Percentiles rank a stretch among this genome's conserved stretches.
phyloP scores from a whole-genome alignment of 2,797 vertebrate genomes.

The Masticophis lateralis region DNA sequence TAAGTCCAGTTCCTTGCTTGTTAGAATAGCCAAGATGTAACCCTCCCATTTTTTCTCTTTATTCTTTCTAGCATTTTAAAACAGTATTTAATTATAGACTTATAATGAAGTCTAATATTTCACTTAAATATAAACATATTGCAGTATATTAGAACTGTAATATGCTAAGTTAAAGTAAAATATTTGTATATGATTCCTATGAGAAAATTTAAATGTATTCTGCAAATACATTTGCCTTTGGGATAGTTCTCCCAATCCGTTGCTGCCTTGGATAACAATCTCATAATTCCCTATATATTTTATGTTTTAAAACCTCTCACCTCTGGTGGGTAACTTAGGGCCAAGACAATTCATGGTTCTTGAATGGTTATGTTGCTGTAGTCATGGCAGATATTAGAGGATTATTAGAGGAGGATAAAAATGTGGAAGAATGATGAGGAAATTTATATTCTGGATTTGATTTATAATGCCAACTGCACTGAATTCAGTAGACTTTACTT shows the following conservation, averaged over 20 bases:
- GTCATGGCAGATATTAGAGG: neutral
- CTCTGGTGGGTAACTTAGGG: neutral
- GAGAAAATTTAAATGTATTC: neutral
- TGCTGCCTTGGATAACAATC: neutral
- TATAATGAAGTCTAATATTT: neutral
- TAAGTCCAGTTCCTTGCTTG: neutral
- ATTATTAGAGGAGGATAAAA: neutral
- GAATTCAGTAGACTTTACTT: neutral
- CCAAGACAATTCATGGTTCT: neutral
- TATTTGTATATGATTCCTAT: neutral
- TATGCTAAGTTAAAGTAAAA: neutral
- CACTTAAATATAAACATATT: neutral
- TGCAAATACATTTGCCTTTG: neutral
- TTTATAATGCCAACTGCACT: neutral
- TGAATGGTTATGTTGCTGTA: neutral
- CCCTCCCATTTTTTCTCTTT: too few relatives aligned
- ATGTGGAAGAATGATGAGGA: neutral
- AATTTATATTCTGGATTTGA: too few relatives aligned
- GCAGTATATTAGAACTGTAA: neutral
- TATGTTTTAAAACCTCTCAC: neutral
- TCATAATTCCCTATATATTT: neutral
- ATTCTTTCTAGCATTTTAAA: too few relatives aligned
- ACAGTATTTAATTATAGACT: too few relatives aligned
- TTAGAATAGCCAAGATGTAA: neutral
- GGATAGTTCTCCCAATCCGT: neutral